A percentile compares a stretch with the other conserved stretches of the same genome.
These are phyloP conservation scores for Eulemur coronatus DNA, from an alignment of 2,797 vertebrate species.

Conservation along the genomic window DNA sequence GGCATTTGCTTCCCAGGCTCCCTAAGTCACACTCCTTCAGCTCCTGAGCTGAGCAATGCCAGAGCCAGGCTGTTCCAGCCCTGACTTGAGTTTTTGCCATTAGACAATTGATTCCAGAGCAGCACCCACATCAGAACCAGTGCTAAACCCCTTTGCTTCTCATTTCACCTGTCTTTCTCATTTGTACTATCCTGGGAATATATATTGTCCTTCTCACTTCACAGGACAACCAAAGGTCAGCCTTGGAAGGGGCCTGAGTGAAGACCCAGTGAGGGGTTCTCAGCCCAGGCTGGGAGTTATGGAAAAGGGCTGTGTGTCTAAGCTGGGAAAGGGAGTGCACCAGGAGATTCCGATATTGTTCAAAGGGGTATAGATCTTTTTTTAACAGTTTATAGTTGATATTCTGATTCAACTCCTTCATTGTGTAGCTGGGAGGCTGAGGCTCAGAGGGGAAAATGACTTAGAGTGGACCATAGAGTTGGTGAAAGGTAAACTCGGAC, in stretches of 20 bases:
- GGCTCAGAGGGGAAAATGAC: not conserved
- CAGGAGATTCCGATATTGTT: not conserved
- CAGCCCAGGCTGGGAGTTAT: not conserved
- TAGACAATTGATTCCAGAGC: too few species aligned
- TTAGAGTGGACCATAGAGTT: not conserved
- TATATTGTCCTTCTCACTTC: not conserved
- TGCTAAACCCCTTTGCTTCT: not conserved
- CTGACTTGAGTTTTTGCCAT: not conserved
- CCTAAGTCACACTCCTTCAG: not conserved
- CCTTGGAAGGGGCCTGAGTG: not conserved
- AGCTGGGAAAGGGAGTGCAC: not conserved
- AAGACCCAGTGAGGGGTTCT: not conserved
- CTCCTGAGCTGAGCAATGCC: rapidly evolving
- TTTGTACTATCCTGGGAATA: not conserved
- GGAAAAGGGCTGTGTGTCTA: not conserved
- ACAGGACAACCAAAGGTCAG: not conserved
- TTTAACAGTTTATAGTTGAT: not conserved
- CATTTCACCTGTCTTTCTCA: not conserved
- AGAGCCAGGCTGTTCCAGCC: not conserved
- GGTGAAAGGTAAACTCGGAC: not conserved
- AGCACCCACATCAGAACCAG: not conserved
- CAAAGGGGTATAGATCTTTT: not conserved
- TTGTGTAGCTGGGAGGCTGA: not conserved
- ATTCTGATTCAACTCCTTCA: not conserved
- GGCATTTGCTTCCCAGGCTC: not conserved